These are phyloP conservation scores for Rattus norvegicus DNA, from an alignment of 2,113 vertebrate species.

Conservation along the genomic window GRCr8 NC_086034.1:29517501-29518000, in stretches of 20 bases:
- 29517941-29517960: neutral
- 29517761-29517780: neutral
- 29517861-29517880: neutral
- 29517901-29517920: neutral
- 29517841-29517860: neutral
- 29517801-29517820: neutral
- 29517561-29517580: neutral
- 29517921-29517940: neutral
- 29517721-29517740: neutral
- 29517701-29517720: neutral
- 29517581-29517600: neutral
- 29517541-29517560: neutral
- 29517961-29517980: too few species aligned
- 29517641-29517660: neutral
- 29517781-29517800: neutral
- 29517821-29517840: neutral
- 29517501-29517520: neutral
- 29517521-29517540: neutral
- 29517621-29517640: neutral
- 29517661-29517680: neutral
- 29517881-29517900: neutral
- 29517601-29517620: neutral
- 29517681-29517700: neutral
- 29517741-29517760: slow-evolving; percentile 41
- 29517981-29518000: neutral